A percentile compares a stretch with the other conserved stretches of the same genome.
These are phyloP conservation scores for Heteromormyrus szaboi DNA, from an alignment of 2,797 vertebrate species.

Conservation along the genomic window DNA sequence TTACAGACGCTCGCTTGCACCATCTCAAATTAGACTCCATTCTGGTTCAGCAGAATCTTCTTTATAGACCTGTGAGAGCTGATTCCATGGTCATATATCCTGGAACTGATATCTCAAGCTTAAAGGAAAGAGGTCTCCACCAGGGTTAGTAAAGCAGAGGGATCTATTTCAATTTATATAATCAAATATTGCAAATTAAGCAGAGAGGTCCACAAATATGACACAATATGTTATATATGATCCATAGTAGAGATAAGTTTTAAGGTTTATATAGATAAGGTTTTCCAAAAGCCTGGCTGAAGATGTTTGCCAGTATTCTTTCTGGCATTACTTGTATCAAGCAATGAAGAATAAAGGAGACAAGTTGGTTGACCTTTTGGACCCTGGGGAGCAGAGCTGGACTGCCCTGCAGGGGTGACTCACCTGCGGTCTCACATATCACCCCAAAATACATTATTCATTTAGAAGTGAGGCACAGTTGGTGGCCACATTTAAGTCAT, in stretches of 20 bases:
- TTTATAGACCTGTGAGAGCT: not conserved
- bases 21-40: not conserved
- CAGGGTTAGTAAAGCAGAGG: not conserved
- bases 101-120: not conserved
- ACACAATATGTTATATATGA: not conserved
- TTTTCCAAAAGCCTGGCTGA: not conserved
- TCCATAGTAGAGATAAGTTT: not conserved
- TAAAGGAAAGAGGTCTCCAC: not conserved
- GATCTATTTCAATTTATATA: not conserved
- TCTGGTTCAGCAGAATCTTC: not conserved
- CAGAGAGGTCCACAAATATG: not conserved
- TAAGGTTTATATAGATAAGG: not conserved
- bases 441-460: slow-evolving; percentile 7
- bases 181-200: not conserved
- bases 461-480: not conserved
- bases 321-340: not conserved
- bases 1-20: not conserved
- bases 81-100: not conserved
- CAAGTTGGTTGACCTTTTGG: not conserved
- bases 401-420: not conserved
- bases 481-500: not conserved
- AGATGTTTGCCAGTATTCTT: not conserved
- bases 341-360: not conserved
- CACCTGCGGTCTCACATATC: not conserved
- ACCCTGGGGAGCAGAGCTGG: not conserved